Evolutionary conservation across 2,888 invertebrate genomes (phyloP), one percentile per base, ranked within the genome.

Genomic region (Chelonus formosanus): DNA sequence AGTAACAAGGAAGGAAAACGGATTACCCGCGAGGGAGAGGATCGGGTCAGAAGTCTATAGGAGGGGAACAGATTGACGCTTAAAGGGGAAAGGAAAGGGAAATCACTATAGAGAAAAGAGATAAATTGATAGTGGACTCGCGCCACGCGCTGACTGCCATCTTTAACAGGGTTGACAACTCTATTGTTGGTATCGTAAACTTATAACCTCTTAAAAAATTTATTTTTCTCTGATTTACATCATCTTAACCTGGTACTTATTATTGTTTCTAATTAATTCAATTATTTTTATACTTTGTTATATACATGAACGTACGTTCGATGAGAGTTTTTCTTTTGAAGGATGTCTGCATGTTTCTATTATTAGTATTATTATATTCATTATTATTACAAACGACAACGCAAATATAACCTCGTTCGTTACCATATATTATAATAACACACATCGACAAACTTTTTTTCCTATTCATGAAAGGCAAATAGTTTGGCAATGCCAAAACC

Each of bases 61-160:
- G 62, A 44, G 52, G 65, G 58, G 63, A 62, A 65, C 69, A 70
- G 68, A 69, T 58, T 67, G 69, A 63, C 63, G 70, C 7, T 10
- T 20, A 67, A 68, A 40, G 60, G 64, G 34, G 58, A 43, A 45
- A 57, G 65, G 67, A 69, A 66, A 67, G 63, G 65, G 63, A 47
- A 57, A 61, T 45, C 57, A 43, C 52, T 62, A 63, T 65, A 54
- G 67, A 66, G 54, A 10, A 74, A 78, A 76, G 77, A 81, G 80
- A 84, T 83, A 81, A 84, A 83, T 81, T 82, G 82, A 81, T 82
- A 83, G 80, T 81, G 80, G 80, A 81, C 82, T 77, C 74, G 76
- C 76, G 79, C 77, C 81, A 80, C 80, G 81, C 71, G 74, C 78
- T 74, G 67, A 68, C 67, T 58, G 20, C n/a, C 34, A 8, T 45